These are phyloP conservation scores for Spilosoma lubricipeda DNA, from an alignment of 2,888 invertebrate species.

Conservation along the genomic window DNA sequence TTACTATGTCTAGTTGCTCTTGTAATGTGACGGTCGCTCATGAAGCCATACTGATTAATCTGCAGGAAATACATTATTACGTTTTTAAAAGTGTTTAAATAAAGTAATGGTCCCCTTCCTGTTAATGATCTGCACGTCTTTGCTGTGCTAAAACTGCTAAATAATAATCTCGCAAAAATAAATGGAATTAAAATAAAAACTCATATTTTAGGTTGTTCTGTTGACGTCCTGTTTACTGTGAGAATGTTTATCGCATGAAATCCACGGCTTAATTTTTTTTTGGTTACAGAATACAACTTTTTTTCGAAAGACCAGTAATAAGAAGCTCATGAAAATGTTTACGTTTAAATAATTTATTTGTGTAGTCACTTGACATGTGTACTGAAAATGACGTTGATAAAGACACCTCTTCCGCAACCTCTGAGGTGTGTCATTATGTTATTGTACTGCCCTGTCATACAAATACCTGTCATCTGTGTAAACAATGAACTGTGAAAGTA, in stretches of 20 bases:
- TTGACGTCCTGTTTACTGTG: background rate
- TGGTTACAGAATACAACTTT: background rate
- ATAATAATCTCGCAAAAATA: background rate
- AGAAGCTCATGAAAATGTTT: background rate
- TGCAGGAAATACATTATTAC: background rate
- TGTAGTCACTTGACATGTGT: background rate
- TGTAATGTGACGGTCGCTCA: background rate
- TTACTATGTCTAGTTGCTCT: background rate
- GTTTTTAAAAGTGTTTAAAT: background rate
- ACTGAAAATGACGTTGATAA: background rate
- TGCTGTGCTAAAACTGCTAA: background rate
- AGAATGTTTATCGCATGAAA: background rate
- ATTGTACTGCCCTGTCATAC: background rate
- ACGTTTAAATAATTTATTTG: background rate
- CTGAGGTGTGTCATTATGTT: background rate
- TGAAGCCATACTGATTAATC: background rate
- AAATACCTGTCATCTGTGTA: background rate
- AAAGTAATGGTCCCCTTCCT: background rate
- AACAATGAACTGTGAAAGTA: background rate
- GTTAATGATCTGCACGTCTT: background rate
- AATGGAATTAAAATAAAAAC: background rate
- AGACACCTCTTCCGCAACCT: background rate
- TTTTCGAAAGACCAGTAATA: background rate
- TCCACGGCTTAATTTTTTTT: background rate
- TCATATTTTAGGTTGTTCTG: background rate